A percentile compares a stretch with the other conserved stretches of the same genome.
Evolutionary conservation across 2,797 vertebrate genomes (phyloP).

Genomic region (Poeciliopsis paucimaculata): DNA sequence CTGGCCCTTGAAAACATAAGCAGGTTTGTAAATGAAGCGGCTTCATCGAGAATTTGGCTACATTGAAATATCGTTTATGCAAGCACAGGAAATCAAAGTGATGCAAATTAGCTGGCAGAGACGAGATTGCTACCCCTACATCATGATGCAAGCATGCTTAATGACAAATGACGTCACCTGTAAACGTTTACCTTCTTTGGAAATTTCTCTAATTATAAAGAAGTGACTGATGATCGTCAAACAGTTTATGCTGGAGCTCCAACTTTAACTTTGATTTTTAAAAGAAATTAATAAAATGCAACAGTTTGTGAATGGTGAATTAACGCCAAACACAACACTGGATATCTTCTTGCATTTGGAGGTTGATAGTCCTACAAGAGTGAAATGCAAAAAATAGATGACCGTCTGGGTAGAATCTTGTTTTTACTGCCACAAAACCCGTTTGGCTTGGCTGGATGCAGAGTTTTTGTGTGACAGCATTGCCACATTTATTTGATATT

Average conservation of each 20-base stretch:
- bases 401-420: background rate
- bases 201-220: background rate
- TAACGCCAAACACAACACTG: background rate
- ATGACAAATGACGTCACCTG: background rate
- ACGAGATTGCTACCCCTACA: background rate
- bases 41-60: background rate
- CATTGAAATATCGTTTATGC: background rate
- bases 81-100: constrained; percentile 2
- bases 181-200: background rate
- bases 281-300: background rate
- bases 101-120: background rate
- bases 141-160: background rate
- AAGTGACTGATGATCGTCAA: background rate
- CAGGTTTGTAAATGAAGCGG: constrained; percentile 19
- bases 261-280: background rate
- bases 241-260: background rate
- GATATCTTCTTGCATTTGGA: background rate
- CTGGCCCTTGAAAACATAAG: background rate
- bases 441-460: background rate
- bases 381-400: background rate
- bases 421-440: background rate
- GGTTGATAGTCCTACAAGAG: background rate
- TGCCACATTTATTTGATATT: background rate
- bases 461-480: background rate
- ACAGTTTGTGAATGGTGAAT: background rate